Evolutionary conservation across 1,140 invertebrate genomes (phyloP).

Genomic region (Leptestheria dahalacensis): DNA sequence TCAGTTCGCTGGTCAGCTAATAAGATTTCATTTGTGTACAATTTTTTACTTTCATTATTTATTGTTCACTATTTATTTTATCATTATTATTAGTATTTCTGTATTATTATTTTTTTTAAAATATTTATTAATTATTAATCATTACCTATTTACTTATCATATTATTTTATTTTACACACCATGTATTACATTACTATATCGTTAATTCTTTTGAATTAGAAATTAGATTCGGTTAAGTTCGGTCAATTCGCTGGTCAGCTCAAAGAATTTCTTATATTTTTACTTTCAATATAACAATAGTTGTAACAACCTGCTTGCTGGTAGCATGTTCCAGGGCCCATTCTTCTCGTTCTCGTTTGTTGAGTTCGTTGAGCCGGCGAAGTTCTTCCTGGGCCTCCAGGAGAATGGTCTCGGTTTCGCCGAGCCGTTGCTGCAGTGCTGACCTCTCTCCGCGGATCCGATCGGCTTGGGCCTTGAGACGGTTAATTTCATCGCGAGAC

Average conservation of each 20-base stretch:
- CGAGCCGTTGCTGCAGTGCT: slow-evolving; percentile 34
- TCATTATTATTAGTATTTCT: no score
- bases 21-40: no score
- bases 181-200: no score
- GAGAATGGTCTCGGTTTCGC: slow-evolving; percentile 38
- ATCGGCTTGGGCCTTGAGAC: slow-evolving; percentile 39
- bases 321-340: slow-evolving; percentile 26
- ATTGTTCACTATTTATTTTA: no score
- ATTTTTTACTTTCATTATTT: no score
- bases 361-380: slow-evolving; percentile 35
- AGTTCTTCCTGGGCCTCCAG: slow-evolving; percentile 38
- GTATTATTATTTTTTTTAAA: no score
- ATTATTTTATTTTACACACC: no score
- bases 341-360: slow-evolving; percentile 39
- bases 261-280: no score
- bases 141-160: no score
- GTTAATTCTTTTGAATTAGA: no score
- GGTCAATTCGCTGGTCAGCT: slow-evolving; percentile 30
- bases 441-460: slow-evolving; percentile 36
- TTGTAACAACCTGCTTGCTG: slow-evolving; percentile 20
- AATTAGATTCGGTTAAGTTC: no score
- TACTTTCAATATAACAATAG: slow-evolving; percentile 5
- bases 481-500: slow-evolving; percentile 59
- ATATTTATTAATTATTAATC: no score
- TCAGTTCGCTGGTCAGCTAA: slow-evolving; percentile 30